phyloP scores from a whole-genome alignment of 2,113 vertebrate genomes.

The Acrocephalus kingi region DNA sequence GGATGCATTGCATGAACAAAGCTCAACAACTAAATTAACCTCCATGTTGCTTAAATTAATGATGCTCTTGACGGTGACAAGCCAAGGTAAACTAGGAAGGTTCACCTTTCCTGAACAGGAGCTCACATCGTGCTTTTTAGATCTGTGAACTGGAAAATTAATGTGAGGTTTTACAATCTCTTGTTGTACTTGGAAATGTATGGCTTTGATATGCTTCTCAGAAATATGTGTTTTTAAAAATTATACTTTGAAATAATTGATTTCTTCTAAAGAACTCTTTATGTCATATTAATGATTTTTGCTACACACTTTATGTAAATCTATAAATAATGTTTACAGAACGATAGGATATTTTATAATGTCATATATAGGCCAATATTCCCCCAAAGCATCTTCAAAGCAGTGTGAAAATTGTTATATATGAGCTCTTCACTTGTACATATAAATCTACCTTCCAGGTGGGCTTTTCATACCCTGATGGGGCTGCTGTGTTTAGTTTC shows the following conservation, averaged over 20 bases:
- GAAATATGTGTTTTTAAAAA: neutral
- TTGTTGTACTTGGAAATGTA: neutral
- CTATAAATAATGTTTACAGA: conserved; percentile 8
- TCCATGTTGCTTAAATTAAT: neutral
- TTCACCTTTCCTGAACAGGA: neutral
- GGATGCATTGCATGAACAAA: neutral
- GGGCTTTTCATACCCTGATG: conserved; percentile 12
- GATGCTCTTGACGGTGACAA: neutral
- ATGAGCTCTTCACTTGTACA: neutral
- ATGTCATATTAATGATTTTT: neutral
- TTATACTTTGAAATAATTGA: neutral
- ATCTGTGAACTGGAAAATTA: conserved; percentile 48
- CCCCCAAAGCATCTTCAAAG: conserved; percentile 4
- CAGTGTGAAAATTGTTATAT: neutral
- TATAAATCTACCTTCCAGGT: neutral
- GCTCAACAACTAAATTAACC: neutral
- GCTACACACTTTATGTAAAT: neutral
- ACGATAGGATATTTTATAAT: neutral
- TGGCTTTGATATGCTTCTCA: neutral
- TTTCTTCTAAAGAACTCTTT: neutral
- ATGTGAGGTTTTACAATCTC: neutral
- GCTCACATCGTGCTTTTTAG: neutral
- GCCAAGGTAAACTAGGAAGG: neutral
- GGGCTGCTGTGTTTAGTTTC: neutral
- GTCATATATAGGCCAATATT: neutral